These are phyloP conservation scores for Diarsia mendica DNA, from an alignment of 2,888 invertebrate genomes.

Conservation along the genomic window DNA sequence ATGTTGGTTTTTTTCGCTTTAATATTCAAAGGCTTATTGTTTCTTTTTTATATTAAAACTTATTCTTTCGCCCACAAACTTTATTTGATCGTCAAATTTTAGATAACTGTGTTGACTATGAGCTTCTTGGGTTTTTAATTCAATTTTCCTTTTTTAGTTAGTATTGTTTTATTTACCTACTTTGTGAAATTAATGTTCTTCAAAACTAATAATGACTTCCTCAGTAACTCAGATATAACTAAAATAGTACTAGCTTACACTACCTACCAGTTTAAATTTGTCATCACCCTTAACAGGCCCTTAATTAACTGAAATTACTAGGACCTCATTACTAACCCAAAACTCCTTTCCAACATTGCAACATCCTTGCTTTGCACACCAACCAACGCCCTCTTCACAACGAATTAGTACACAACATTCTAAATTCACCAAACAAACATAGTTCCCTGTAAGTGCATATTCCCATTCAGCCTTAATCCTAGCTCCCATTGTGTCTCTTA, in stretches of 20 bases:
- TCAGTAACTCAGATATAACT: not conserved
- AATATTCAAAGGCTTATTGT: constrained; percentile 72
- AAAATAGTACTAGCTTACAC: not conserved
- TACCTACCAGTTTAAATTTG: not conserved
- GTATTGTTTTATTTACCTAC: constrained; percentile 9
- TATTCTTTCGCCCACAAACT: constrained; percentile 36
- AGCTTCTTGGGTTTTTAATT: constrained; percentile 27
- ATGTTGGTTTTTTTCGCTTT: constrained; percentile 66
- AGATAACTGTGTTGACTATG: constrained; percentile 34
- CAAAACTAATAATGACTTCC: not conserved
- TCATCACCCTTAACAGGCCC: not conserved
- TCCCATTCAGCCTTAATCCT: constrained; percentile 86
- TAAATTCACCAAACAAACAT: constrained; percentile 78
- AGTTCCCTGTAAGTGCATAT: constrained; percentile 81
- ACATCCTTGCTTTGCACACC: not conserved
- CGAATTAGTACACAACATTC: constrained; percentile 60
- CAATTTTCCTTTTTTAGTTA: not conserved
- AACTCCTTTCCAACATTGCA: not conserved
- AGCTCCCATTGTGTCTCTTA: constrained; percentile 72
- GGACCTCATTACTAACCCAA: not conserved
- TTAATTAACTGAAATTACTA: not conserved
- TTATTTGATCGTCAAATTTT: constrained; percentile 36
- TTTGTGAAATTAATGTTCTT: not conserved
- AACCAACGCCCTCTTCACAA: not conserved
- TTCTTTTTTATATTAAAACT: constrained; percentile 60